Percentiles rank a stretch among this genome's conserved stretches.
phyloP scores from a whole-genome alignment of 2,113 vertebrate genomes.

The Neopipo cinnamomea region DNA sequence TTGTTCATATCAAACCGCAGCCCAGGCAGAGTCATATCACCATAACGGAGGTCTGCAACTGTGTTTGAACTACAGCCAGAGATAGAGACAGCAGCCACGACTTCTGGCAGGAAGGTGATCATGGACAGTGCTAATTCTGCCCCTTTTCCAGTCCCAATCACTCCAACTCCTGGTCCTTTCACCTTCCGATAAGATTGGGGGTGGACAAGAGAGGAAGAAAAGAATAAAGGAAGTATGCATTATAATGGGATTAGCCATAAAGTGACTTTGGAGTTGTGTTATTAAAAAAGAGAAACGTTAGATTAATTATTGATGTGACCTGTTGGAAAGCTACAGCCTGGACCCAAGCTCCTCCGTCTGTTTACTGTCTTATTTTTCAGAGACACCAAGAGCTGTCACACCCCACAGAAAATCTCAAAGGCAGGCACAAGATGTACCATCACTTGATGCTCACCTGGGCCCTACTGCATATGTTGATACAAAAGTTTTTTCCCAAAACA shows the following conservation, averaged over 20 bases:
- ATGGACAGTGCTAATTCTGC: conserved; percentile 74
- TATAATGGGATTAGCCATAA: background rate
- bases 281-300: background rate
- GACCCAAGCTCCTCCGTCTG: background rate
- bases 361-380: background rate
- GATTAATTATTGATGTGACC: conserved; percentile 2
- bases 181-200: conserved; percentile 40
- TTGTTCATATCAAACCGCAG: conserved; percentile 67
- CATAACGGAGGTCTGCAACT: conserved; percentile 58
- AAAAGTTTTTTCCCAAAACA: background rate
- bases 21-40: conserved; percentile 59
- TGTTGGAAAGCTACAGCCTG: background rate
- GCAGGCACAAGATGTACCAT: background rate
- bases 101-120: conserved; percentile 73
- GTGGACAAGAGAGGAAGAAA: background rate
- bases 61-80: conserved; percentile 73
- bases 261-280: background rate
- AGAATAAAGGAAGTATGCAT: background rate
- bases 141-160: conserved; percentile 74
- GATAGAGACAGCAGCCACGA: conserved; percentile 70
- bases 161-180: conserved; percentile 71
- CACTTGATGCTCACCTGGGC: background rate
- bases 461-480: background rate
- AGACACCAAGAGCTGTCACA: background rate
- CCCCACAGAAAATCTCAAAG: background rate